Evolutionary conservation across 1,140 invertebrate species (phyloP).

Genomic region (Venustaconcha ellipsiformis): DNA sequence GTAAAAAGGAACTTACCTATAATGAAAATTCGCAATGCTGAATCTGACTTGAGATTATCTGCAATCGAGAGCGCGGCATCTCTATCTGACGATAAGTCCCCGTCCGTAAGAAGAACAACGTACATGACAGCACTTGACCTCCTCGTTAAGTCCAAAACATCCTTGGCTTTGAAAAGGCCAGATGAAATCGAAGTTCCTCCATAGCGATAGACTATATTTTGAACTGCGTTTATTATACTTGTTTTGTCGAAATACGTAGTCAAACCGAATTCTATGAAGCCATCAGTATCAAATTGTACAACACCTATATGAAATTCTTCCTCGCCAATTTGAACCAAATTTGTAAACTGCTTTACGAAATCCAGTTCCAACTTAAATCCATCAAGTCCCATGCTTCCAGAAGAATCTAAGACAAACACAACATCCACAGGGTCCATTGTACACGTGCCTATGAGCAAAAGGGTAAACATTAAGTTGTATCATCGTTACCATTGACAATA

Average conservation of each 20-base stretch:
- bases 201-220: slow-evolving; percentile 10
- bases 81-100: too few relatives aligned
- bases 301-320: slow-evolving; percentile 15
- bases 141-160: too few relatives aligned
- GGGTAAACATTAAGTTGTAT: too few relatives aligned
- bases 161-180: too few relatives aligned
- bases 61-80: too few relatives aligned
- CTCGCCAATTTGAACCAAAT: slow-evolving; percentile 12
- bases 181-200: slow-evolving; percentile 6
- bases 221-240: slow-evolving; percentile 1
- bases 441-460: too few relatives aligned
- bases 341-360: slow-evolving; percentile 17
- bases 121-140: too few relatives aligned
- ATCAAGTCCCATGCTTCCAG: slow-evolving; percentile 8
- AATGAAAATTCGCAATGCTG: too few relatives aligned
- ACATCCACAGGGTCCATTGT: slow-evolving; percentile 7
- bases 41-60: too few relatives aligned
- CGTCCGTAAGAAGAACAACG: too few relatives aligned
- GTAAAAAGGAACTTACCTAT: too few relatives aligned
- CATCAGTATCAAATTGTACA: slow-evolving; percentile 15
- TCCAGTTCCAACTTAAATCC: slow-evolving; percentile 14
- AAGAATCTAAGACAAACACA: slow-evolving; percentile 24
- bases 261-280: slow-evolving; percentile 15
- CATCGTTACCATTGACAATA: too few relatives aligned
- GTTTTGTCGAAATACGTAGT: slow-evolving; percentile 14